Conservation (phyloP, 1,140 invertebrate genomes). For the Euglossa dilemma region DNA sequence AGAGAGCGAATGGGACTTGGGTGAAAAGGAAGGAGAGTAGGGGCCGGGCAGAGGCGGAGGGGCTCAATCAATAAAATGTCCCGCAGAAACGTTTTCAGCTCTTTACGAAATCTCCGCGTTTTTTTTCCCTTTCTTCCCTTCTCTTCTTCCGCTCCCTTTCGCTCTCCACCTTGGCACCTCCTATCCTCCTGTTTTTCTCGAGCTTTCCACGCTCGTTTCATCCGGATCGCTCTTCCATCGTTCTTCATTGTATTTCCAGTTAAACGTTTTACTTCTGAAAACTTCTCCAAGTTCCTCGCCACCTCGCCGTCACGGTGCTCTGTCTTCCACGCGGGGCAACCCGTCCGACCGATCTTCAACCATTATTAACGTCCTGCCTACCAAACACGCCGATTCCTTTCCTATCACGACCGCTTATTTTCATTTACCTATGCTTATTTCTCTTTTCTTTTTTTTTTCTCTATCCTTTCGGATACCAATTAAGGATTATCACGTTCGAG, state of each 20-base stretch:
- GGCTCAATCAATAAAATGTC: slow-evolving; percentile 80
- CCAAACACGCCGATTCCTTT: neutral
- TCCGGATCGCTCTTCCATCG: neutral
- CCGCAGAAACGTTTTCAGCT: slow-evolving; percentile 74
- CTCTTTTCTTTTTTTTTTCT: neutral
- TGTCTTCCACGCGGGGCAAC: neutral
- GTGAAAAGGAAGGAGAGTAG: slow-evolving; percentile 56
- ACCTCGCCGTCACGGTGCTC: neutral
- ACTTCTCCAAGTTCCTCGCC: slow-evolving; percentile 22
- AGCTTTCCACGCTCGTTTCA: slow-evolving; percentile 4
- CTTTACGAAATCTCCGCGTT: slow-evolving; percentile 63
- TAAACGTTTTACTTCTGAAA: slow-evolving; percentile 23
- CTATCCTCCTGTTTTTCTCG: neutral
- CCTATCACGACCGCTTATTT: no score
- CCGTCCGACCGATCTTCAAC: neutral
- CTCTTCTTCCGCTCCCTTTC: neutral
- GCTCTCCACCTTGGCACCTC: neutral
- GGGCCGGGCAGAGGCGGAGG: slow-evolving; percentile 64
- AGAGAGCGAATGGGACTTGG: slow-evolving; percentile 62
- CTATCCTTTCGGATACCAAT: neutral
- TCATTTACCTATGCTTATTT: neutral
- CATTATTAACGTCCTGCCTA: neutral
- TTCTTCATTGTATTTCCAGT: slow-evolving; percentile 26
- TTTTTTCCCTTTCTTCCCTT: slow-evolving; percentile 47
- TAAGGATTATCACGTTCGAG: neutral